Conservation (phyloP, 2,113 vertebrate species). For the Tachysurus vachellii region DNA sequence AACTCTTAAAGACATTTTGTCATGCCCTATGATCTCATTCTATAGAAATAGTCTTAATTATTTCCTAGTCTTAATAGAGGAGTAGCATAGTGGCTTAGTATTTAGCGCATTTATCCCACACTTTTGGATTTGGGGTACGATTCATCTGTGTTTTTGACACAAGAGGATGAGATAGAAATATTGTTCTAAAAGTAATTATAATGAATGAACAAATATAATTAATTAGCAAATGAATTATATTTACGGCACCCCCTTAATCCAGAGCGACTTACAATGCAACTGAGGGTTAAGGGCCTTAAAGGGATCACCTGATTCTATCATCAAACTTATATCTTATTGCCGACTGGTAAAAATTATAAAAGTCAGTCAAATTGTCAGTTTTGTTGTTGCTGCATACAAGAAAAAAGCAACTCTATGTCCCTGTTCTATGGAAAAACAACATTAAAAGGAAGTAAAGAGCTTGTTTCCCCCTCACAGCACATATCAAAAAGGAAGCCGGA, state of each 20-base stretch:
- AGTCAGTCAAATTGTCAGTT: neutral
- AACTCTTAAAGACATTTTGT: neutral
- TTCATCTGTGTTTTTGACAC: neutral
- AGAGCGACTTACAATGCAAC: too few species aligned
- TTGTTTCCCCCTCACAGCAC: neutral
- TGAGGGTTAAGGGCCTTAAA: too few species aligned
- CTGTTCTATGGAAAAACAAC: too few species aligned
- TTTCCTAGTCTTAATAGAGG: neutral
- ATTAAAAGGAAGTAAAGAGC: neutral
- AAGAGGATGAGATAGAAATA: neutral
- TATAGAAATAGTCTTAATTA: neutral
- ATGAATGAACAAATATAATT: neutral
- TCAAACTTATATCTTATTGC: neutral
- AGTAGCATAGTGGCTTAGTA: too few species aligned
- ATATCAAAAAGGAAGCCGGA: constrained; percentile 1
- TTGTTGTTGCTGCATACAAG: neutral
- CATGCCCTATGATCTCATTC: neutral
- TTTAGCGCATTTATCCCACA: too few species aligned
- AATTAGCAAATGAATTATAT: too few species aligned
- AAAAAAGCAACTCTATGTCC: neutral
- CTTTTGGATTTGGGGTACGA: too few species aligned
- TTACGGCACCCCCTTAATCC: too few species aligned
- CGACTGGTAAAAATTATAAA: neutral
- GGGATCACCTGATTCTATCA: neutral
- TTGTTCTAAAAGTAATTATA: neutral